phyloP scores from a whole-genome alignment of 2,888 invertebrate genomes.

The Protophormia terraenovae region DNA sequence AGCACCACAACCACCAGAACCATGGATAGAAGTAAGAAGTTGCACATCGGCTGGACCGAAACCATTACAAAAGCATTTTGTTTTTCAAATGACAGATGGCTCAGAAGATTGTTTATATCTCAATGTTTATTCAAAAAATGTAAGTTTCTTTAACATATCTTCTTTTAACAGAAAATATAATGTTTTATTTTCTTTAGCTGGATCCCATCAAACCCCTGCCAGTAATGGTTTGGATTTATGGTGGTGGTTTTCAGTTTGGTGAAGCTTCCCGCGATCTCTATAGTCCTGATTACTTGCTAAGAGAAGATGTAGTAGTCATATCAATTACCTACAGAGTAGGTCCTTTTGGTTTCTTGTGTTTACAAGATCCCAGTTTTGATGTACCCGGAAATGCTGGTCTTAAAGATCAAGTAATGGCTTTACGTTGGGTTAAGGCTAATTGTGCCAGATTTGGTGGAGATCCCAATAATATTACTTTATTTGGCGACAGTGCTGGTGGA shows the following conservation, averaged over 20 bases:
- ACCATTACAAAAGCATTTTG: conserved; percentile 79
- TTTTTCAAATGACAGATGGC: conserved; percentile 81
- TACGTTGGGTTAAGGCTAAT: conserved; percentile 83
- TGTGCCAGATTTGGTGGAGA: conserved; percentile 83
- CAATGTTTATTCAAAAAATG: conserved; percentile 82
- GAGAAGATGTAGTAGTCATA: conserved; percentile 82
- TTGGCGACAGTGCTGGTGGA: conserved; percentile 83
- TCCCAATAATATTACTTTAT: conserved; percentile 82
- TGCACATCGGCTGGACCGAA: conserved; percentile 80
- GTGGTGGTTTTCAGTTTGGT: conserved; percentile 82
- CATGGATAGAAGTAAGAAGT: conserved; percentile 82
- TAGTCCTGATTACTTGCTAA: conserved; percentile 82
- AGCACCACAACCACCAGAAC: conserved; percentile 81
- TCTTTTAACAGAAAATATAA: not conserved
- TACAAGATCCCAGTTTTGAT: conserved; percentile 81
- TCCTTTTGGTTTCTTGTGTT: conserved; percentile 82
- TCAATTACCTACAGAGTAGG: conserved; percentile 82
- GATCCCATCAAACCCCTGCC: conserved; percentile 77
- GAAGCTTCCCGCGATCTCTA: conserved; percentile 80
- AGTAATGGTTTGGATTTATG: conserved; percentile 83
- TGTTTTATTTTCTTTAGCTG: conserved; percentile 70
- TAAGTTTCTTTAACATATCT: conserved; percentile 71
- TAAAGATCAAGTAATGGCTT: conserved; percentile 82
- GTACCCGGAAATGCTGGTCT: conserved; percentile 83
- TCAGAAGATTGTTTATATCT: conserved; percentile 83